Evolutionary conservation across 2,113 vertebrate species (phyloP), one percentile per base, ranked within the genome.

Genomic region (Zosterops lateralis): DNA sequence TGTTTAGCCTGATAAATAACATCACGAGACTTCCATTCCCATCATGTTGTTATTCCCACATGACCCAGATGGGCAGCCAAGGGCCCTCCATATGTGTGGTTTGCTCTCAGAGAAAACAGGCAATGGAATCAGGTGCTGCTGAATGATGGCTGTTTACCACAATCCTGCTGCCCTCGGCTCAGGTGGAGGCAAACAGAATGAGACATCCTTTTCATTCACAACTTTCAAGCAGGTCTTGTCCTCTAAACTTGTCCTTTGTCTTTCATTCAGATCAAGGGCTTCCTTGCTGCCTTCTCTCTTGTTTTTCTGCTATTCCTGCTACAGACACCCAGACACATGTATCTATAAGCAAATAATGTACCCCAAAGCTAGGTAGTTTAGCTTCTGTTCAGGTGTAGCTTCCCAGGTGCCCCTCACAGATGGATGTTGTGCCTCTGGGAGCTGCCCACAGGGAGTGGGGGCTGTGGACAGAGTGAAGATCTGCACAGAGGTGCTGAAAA

Each of bases 381-480:
- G 2, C 38, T 92, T 71, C 48, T 75, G 20, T 40, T 60, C 17
- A 34, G 71, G 34, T 0, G 1, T 24, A 25, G 14, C 42, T 79
- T 87, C 22, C 17, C 12, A 32, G 1, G 0, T 48, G 15, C 21
- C 16, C 22, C 45, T 26, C 12, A 1, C 1, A 17, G 16, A 36
- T 36, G 36, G 36, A 58, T 68, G 29, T 36, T 65, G 13, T 77
- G 48, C 18, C 34, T 48, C 24, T 45, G 32, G 58, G n/a, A 73
- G 34, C 8, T 65, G 42, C 20, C 26, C 0, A 0, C 0, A 0
- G 31, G 9, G 25, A 32, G 5, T 10, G 9, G 58, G 20, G 12
- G 16, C 26, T 2, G 0, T 20, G 8, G 28, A 31, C 13, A 29
- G 16, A 5, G 11, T 71, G 26, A 32, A 84, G 50, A 82, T 38